Base-by-base conservation (phyloP, 2,888 invertebrate species). In the Muscina levida region DNA sequence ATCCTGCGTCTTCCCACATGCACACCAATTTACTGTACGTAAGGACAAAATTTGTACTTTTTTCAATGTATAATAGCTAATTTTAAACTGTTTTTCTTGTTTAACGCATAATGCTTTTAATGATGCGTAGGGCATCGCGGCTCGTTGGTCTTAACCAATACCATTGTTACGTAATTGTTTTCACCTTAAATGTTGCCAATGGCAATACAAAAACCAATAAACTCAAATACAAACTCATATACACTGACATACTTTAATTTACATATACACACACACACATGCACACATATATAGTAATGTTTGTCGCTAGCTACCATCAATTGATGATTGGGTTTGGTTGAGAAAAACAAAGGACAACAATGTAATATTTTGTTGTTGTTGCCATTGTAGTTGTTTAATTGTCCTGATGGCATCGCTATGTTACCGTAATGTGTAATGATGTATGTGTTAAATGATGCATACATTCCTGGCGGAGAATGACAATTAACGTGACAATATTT, bases 401-500 rank as follows among this genome's bases (percentile, higher is more conserved):
- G 39, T 59, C 59, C 59, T 59, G 37, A 48, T 72, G 19, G 65
- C 13, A n/a, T 37, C 24, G 51, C 31, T 8, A 31, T 3, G 31
- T 5, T 31, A 31, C n/a, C n/a, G n/a, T 48, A 24, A 6, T n/a
- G 26, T 11, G 17, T 17, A 2, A 17, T 70, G 6, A 1, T 57
- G 56, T 74, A 11, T 37, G 10, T 37, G 39, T 74, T 8, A 62
- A 44, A 42, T 62, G 37, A 26, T 51, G 31, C 51, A 31, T 73
- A 10, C 3, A 24, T 39, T 51, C 46, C 46, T 1, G 13, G 15
- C 46, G 13, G 65, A 53, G 68, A 48, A 65, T 70, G 22, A 70
- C 72, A 76, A 80, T 76, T 73, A 72, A 70, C 42, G 57, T 57
- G 65, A 65, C 65, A 65, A 76, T 70, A 51, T 79, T 79, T 75